Base-by-base conservation (phyloP, 2,797 vertebrate species). In the Hydrocynus forskahlii region DNA sequence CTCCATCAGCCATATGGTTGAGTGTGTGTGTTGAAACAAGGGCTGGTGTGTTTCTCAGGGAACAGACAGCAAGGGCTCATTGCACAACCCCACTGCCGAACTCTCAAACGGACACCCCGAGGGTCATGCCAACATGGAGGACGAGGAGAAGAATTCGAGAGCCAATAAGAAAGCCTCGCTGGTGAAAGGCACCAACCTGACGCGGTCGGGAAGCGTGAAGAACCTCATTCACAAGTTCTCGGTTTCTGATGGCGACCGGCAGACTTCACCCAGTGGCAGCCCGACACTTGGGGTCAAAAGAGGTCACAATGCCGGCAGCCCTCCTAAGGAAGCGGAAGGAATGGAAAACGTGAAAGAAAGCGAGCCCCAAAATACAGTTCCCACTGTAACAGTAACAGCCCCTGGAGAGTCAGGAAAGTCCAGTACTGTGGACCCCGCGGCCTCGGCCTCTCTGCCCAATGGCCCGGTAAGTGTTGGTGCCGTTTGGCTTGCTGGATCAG, bases 221-320 rank as follows among this genome's bases (percentile, higher is more conserved):
- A 74, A 91, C 45, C 89, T 95, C 79, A 92, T 94, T 79, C 72
- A 19, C 78, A 92, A 81, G 86, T 93, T 94, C 81, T 92, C 93
- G 0, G 80, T 73, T 70, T 74, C 75, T 0, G 87, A 88, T 16
- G 17, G 21, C 0, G 43, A 69, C 9, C 55, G 12, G 2, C 67
- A 29, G 4, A 62, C 66, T 4, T 17, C 35, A 0, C 59, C 43
- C 13, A 13, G 25, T 16, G 62, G 62, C 14, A 63, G 62, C 62
- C 62, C 60, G 0, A 25, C 45, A 16, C 50, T 38, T 0, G 16
- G 50, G 60, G 25, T 4, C n/a, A 69, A 16, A 66, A 0, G 21
- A 54, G 55, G 17, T n/a, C n/a, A 12, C 7, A 19, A 82, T 29
- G 21, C 17, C 35, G 35, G 57, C 43, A 66, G 13, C 23, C 16